Base-by-base conservation (phyloP, 2,888 invertebrate species). In the Dendrolimus pini region DNA sequence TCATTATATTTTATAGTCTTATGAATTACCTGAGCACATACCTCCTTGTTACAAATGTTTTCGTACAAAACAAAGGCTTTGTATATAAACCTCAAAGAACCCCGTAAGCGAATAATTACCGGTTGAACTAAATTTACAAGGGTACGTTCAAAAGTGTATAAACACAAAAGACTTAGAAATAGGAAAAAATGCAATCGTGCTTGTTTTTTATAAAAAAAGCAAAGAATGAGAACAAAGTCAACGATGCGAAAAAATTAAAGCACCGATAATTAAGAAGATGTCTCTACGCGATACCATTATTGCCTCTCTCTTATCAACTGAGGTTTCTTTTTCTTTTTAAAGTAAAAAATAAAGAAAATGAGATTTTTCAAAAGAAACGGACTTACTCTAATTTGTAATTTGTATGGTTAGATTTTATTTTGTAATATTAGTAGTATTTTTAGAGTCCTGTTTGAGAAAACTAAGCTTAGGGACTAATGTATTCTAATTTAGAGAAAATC, bases 151-250 rank as follows among this genome's bases (percentile, higher is more conserved):
- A 57, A 59, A 67, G 66, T 68, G 69, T 72, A 72, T 73, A 71
- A 73, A 70, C 69, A 59, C 66, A 71, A 47, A 62, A 71, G 70
- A 70, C 72, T 73, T 69, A 69, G 59, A 62, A 47, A 55, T 60
- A 60, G 64, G 63, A 62, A 64, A 68, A 71, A 69, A 68, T 41
- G 55, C 59, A 59, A 63, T 62, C 64, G 59, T 60, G 58, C 60
- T 65, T 66, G 56, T 65, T 66, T 63, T 30, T 30, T 30, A 30
- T 18, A 30, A 30, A 42, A 68, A 69, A 67, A 61, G 58, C 62
- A 69, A 65, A 56, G 52, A 56, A 54, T 14, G 58, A 59, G 57
- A 55, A 30, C 58, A 53, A 53, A 67, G 56, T 56, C 63, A 60
- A 61, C 58, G 58, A 56, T 58, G 64, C 59, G 60, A 41, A 63